These are phyloP conservation scores for Blomia tropicalis DNA, from an alignment of 2,888 invertebrate genomes.

Conservation along the genomic window DNA sequence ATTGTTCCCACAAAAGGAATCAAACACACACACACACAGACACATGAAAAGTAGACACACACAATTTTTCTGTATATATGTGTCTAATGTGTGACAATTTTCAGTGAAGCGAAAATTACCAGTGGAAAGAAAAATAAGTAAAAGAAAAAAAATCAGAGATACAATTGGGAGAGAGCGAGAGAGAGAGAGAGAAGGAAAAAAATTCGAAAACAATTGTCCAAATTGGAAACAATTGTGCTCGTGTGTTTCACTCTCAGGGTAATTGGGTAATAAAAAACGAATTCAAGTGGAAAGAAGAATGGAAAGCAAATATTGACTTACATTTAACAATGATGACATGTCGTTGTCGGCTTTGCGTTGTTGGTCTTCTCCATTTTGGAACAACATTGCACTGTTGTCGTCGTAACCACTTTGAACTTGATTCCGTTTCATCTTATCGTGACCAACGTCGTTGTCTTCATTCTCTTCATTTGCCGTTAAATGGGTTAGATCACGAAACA, in stretches of 20 bases:
- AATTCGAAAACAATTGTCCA: background rate
- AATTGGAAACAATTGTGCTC: background rate
- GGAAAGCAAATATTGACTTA: slow-evolving; percentile 10
- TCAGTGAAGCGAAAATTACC: too few relatives aligned
- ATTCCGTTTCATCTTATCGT: background rate
- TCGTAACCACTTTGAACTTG: background rate
- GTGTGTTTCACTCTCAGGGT: too few relatives aligned
- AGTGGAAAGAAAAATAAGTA: background rate
- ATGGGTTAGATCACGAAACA: background rate
- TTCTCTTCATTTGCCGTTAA: background rate
- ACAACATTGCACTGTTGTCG: background rate
- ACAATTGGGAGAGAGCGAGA: background rate
- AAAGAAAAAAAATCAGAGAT: background rate
- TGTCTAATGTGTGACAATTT: too few relatives aligned
- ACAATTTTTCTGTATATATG: too few relatives aligned
- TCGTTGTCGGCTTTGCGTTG: too few relatives aligned
- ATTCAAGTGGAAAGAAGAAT: background rate
- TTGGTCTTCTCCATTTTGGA: too few relatives aligned
- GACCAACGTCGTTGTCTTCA: background rate
- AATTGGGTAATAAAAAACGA: too few relatives aligned
- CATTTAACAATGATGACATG: background rate
- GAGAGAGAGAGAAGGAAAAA: background rate
- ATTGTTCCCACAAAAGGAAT: too few relatives aligned
- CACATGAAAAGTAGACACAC: too few relatives aligned
- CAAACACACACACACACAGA: too few relatives aligned